Base-by-base conservation (phyloP, 2,113 vertebrate genomes). In the Anguilla japonica region DNA sequence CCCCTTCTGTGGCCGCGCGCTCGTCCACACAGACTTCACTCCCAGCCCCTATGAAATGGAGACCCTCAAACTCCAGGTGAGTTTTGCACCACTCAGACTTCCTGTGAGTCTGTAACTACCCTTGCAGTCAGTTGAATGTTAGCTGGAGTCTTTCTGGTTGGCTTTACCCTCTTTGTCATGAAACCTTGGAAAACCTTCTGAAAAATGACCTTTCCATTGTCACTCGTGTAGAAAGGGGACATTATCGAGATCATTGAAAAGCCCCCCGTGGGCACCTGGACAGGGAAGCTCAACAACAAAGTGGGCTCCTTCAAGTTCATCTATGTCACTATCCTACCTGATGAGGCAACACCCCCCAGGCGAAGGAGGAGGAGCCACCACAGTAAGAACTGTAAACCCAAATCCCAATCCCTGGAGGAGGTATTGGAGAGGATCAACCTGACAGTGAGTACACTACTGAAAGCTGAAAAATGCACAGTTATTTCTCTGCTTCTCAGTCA, bases 221-320 rank as follows among this genome's bases (percentile, higher is more conserved):
- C 82, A 29, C 86, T 29, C 86, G 85, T 63, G 40, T 94, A 99
- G 98, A 99, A 98, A 96, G 98, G 97, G 53, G 98, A 99, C 90
- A 94, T 99, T 91, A 99, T 99, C 0, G 81, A 97, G 85, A 98
- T 99, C 88, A 97, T 99, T 0, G 97, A 99, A 91, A 99, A 99
- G 91, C 98, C 97, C 0, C 98, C 98, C 0, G 92, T 96, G 56
- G 98, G 98, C 83, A 99, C 97, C 3, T 99, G 98, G 98, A 97
- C 96, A 0, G 98, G 98, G 39, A 96, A 98, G 90, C 96, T 99
- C 86, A 98, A 98, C 90, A 97, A 96, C 94, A 97, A 94, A 88
- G 93, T 99, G 90, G 98, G 98, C 79, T 98, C 97, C 90, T 99
- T 99, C 92, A 99, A 99, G 93, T 99, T 99, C 95, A 98, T 99